Evolutionary conservation across 2,888 invertebrate species (phyloP).

Genomic region (Diachrysia chrysitis): DNA sequence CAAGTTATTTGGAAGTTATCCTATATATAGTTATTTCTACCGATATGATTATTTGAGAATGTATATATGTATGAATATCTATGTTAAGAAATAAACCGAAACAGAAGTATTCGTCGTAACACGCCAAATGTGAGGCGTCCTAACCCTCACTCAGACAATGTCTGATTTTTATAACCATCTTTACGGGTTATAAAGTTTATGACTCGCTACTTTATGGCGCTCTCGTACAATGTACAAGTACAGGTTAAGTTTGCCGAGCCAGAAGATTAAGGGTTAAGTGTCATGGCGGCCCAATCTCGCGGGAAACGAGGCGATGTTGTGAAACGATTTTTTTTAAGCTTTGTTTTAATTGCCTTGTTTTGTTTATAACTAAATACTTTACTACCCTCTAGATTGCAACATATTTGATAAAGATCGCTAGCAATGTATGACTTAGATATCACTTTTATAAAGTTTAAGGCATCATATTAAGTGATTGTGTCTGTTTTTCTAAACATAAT

Average conservation of each 20-base stretch:
- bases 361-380: too few relatives aligned
- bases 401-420: too few relatives aligned
- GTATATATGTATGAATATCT: too few relatives aligned
- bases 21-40: too few relatives aligned
- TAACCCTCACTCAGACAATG: constrained; percentile 38
- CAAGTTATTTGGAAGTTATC: too few relatives aligned
- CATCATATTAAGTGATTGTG: too few relatives aligned
- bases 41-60: too few relatives aligned
- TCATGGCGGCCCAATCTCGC: not conserved
- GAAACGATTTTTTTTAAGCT: not conserved
- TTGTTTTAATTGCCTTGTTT: too few relatives aligned
- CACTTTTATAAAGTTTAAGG: too few relatives aligned
- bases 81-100: not conserved
- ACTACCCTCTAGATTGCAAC: too few relatives aligned
- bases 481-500: too few relatives aligned
- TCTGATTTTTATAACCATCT: constrained; percentile 49
- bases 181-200: constrained; percentile 58
- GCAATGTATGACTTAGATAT: too few relatives aligned
- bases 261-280: constrained; percentile 8
- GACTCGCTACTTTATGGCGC: constrained; percentile 39
- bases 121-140: constrained; percentile 26
- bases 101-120: not conserved
- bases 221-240: constrained; percentile 30
- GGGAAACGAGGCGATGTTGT: not conserved
- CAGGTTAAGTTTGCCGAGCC: constrained; percentile 24